Percentiles rank a stretch among this genome's conserved stretches.
Evolutionary conservation across 2,113 vertebrate genomes (phyloP).

Genomic region (Todiramphus saurophagus): DNA sequence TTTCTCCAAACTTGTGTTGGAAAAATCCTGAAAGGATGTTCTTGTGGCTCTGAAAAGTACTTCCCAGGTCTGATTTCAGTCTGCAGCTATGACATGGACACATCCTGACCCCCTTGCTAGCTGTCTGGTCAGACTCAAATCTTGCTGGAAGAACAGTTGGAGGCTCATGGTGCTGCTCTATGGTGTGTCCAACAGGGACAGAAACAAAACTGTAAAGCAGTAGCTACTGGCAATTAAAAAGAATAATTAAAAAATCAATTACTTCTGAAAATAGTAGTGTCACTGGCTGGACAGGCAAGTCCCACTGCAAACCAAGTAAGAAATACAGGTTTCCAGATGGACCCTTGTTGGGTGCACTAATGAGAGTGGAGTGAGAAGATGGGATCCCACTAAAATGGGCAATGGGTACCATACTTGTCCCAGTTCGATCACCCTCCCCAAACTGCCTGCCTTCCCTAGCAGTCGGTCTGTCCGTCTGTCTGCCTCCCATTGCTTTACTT

Average conservation of each 20-base stretch:
- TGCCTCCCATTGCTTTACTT: not conserved
- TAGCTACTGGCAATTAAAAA: slow-evolving; percentile 16
- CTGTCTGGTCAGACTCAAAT: not conserved
- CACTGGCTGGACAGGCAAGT: slow-evolving; percentile 25
- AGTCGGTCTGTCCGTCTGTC: not conserved
- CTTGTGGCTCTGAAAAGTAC: not conserved
- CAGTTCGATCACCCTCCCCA: not conserved
- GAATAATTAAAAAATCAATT: slow-evolving; percentile 29
- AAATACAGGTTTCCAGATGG: not conserved
- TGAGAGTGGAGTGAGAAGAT: not conserved
- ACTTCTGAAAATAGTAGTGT: slow-evolving; percentile 25
- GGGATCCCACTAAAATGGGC: not conserved
- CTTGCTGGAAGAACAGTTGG: not conserved
- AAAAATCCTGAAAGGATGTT: not conserved
- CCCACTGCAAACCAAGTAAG: not conserved
- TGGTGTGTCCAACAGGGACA: not conserved
- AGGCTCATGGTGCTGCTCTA: not conserved
- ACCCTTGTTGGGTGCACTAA: not conserved
- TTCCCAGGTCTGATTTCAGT: not conserved
- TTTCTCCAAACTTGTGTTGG: not conserved
- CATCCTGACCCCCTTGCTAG: not conserved
- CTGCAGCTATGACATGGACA: fast-evolving
- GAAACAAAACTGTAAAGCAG: slow-evolving; percentile 9
- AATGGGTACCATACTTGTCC: not conserved
- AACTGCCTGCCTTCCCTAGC: not conserved